Evolutionary conservation across 2,797 vertebrate genomes (phyloP).

Genomic region (Sebastes vulpes): DNA sequence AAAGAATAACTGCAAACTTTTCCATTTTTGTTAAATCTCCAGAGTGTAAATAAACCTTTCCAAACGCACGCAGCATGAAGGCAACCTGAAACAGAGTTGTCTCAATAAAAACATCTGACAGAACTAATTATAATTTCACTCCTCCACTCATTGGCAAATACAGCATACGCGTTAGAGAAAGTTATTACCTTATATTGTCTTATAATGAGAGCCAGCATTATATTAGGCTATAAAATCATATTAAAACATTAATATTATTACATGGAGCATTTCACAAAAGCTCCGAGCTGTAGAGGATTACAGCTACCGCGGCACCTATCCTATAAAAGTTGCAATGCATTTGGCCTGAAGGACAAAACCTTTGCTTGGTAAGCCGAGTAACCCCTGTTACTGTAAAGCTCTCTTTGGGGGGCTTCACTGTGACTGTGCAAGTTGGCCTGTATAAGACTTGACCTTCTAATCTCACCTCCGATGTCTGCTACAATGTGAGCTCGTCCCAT

Average conservation of each 20-base stretch:
- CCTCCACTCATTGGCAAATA: not conserved
- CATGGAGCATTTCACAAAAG: not conserved
- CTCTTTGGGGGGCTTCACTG: slow-evolving; percentile 9
- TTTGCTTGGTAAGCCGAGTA: not conserved
- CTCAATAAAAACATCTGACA: slow-evolving; percentile 17
- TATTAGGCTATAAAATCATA: slow-evolving; percentile 13
- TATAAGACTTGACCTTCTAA: slow-evolving; percentile 19
- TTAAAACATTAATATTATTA: slow-evolving; percentile 32
- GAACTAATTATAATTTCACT: slow-evolving; percentile 42
- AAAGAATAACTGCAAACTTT: not conserved
- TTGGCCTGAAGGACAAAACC: slow-evolving; percentile 17
- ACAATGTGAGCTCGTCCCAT: slow-evolving; percentile 29
- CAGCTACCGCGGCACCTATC: not conserved
- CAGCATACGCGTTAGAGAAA: not conserved
- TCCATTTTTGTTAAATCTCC: not conserved
- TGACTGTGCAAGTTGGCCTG: slow-evolving; percentile 15
- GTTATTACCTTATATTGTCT: slow-evolving; percentile 38
- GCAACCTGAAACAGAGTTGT: not conserved
- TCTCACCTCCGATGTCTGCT: slow-evolving; percentile 21
- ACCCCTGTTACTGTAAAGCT: slow-evolving; percentile 17
- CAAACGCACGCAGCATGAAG: not conserved
- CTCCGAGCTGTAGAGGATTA: not conserved
- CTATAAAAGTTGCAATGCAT: slow-evolving; percentile 6
- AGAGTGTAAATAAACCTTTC: slow-evolving; percentile 6
- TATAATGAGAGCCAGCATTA: slow-evolving; percentile 29